Percentiles rank a stretch among this genome's conserved stretches.
phyloP scores from a whole-genome alignment of 2,113 vertebrate genomes.

The Saccopteryx leptura region DNA sequence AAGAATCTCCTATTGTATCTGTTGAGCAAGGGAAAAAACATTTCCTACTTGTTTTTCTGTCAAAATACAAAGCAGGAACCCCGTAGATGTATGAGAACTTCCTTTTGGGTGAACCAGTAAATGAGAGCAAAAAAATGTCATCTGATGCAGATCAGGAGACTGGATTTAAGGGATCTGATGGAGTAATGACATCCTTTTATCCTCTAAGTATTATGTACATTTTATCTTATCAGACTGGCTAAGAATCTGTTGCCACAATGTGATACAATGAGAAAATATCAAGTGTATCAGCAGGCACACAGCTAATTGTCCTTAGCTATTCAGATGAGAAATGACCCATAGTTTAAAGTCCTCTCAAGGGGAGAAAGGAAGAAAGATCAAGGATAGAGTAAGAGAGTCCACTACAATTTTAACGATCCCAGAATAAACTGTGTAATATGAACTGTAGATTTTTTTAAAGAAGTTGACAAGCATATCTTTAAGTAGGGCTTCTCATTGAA shows the following conservation, averaged over 20 bases:
- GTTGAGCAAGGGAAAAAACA: constrained; percentile 14
- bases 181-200: constrained; percentile 61
- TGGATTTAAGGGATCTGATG: constrained; percentile 63
- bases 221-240: constrained; percentile 66
- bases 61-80: background rate
- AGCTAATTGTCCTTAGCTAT: constrained; percentile 19
- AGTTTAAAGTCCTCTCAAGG: background rate
- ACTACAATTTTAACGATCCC: constrained; percentile 1
- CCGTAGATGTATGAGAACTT: constrained; percentile 63
- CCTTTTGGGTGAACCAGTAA: constrained; percentile 45
- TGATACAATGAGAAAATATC: background rate
- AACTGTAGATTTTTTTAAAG: background rate
- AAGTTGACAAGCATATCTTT: background rate
- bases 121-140: constrained; percentile 57
- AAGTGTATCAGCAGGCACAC: background rate
- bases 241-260: background rate
- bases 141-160: constrained; percentile 58
- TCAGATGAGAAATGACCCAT: constrained; percentile 43
- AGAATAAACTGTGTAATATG: background rate
- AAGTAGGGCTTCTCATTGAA: background rate
- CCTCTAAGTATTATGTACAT: background rate
- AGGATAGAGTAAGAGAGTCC: background rate
- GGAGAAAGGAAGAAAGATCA: background rate
- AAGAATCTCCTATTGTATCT: constrained; percentile 1
- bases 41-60: background rate